Percentiles rank a stretch among this genome's conserved stretches.
phyloP scores from a whole-genome alignment of 2,797 vertebrate species.

The Tolypeutes matacus region DNA sequence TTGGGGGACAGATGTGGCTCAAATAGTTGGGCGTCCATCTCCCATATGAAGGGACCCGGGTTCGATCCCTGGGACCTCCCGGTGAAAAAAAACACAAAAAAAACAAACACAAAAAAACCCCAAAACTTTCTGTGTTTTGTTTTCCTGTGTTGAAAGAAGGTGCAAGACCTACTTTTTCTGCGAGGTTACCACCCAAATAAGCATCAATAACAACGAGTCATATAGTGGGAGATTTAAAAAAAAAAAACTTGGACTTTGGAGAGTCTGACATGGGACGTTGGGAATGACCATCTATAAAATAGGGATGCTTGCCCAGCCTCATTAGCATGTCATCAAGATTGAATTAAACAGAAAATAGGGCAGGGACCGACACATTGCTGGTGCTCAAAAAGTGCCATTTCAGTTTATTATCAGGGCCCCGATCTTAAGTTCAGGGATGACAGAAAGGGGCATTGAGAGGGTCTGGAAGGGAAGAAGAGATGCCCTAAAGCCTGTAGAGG shows the following conservation, averaged over 20 bases:
- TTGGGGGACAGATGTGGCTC: no score
- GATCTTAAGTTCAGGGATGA: neutral
- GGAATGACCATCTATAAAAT: neutral
- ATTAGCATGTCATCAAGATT: neutral
- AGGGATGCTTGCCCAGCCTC: neutral
- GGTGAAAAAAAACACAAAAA: no score
- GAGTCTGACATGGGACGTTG: fast-evolving
- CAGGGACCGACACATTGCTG: neutral
- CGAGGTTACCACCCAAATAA: neutral
- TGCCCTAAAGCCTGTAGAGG: neutral
- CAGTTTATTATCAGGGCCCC: neutral
- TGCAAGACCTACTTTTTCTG: neutral
- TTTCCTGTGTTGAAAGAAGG: neutral
- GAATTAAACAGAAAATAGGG: neutral
- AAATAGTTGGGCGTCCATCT: no score
- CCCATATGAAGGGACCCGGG: no score
- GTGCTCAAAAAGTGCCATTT: neutral
- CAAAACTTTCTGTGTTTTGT: neutral
- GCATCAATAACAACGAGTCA: neutral
- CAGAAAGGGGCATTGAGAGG: neutral
- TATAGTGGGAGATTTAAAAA: no score
- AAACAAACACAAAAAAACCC: no score
- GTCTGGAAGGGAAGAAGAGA: neutral
- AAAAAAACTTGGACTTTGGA: neutral
- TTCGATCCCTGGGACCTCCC: no score